Conservation (phyloP, 2,888 invertebrate genomes). For the Formica aserva region DNA sequence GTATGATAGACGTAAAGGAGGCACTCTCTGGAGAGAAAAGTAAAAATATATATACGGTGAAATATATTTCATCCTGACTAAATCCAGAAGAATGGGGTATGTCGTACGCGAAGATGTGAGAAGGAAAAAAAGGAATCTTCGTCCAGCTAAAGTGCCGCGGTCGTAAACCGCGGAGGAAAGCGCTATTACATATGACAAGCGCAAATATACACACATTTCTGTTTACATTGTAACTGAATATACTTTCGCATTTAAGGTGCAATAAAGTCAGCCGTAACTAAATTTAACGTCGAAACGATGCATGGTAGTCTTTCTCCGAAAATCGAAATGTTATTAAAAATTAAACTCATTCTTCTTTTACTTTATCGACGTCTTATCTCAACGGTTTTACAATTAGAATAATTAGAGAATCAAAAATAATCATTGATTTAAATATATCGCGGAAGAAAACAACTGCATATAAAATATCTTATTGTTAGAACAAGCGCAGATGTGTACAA, state of each 20-base stretch:
- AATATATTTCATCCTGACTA: slow-evolving; percentile 49
- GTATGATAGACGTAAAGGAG: slow-evolving; percentile 53
- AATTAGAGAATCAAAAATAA: neutral
- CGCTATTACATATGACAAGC: slow-evolving; percentile 49
- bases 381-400: neutral
- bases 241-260: slow-evolving; percentile 43
- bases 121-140: slow-evolving; percentile 26
- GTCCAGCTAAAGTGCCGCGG: slow-evolving; percentile 33
- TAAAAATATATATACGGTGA: slow-evolving; percentile 48
- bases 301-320: neutral
- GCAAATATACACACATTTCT: slow-evolving; percentile 36
- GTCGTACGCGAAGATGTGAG: slow-evolving; percentile 26
- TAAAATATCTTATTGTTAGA: neutral
- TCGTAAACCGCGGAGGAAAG: slow-evolving; percentile 53
- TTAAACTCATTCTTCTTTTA: neutral
- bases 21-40: slow-evolving; percentile 31
- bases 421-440: neutral
- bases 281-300: slow-evolving; percentile 14
- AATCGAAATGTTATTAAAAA: neutral
- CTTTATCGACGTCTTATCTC: neutral
- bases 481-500: neutral
- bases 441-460: neutral
- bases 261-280: slow-evolving; percentile 32
- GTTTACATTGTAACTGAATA: slow-evolving; percentile 52
- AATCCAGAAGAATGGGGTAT: slow-evolving; percentile 31